A percentile compares a stretch with the other conserved stretches of the same genome.
Evolutionary conservation across 37 sponge, comb jelly and placozoan species (phyloP).

Genomic region (Corticium candelabrum): DNA sequence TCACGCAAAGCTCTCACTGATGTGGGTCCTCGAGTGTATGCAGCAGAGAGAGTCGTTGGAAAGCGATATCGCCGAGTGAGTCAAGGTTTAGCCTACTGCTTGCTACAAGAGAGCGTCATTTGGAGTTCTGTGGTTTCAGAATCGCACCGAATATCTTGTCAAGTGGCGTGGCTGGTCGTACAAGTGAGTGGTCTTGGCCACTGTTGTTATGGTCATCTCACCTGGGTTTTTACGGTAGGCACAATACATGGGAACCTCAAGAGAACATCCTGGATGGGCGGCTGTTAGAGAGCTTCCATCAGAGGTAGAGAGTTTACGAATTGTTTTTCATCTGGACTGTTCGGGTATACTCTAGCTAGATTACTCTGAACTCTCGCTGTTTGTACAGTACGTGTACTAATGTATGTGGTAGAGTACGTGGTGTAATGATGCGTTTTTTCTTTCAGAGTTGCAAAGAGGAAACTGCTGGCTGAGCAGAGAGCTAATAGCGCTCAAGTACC

Average conservation of each 20-base stretch:
- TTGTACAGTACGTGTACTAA: no score
- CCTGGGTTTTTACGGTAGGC: background rate
- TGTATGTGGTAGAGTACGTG: no score
- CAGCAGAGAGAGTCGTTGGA: background rate
- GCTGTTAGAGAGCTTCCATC: background rate
- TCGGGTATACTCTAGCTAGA: no score
- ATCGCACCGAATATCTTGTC: background rate
- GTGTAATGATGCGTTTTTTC: no score
- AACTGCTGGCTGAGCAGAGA: slow-evolving; percentile 2
- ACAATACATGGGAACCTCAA: background rate
- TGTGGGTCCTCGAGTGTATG: background rate
- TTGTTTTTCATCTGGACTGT: no score
- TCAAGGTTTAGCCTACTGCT: no score
- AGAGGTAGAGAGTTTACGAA: background rate
- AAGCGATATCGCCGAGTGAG: background rate
- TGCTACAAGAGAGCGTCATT: no score
- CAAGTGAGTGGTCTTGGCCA: background rate
- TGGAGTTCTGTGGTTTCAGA: no score
- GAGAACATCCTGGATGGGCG: background rate
- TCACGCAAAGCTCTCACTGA: background rate
- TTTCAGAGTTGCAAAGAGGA: background rate
- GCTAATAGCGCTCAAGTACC: no score
- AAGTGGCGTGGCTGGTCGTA: slow-evolving; percentile 3
- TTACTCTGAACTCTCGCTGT: no score
- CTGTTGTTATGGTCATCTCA: background rate